Evolutionary conservation across 2,113 vertebrate species (phyloP).

Genomic region (Panurus biarmicus): DNA sequence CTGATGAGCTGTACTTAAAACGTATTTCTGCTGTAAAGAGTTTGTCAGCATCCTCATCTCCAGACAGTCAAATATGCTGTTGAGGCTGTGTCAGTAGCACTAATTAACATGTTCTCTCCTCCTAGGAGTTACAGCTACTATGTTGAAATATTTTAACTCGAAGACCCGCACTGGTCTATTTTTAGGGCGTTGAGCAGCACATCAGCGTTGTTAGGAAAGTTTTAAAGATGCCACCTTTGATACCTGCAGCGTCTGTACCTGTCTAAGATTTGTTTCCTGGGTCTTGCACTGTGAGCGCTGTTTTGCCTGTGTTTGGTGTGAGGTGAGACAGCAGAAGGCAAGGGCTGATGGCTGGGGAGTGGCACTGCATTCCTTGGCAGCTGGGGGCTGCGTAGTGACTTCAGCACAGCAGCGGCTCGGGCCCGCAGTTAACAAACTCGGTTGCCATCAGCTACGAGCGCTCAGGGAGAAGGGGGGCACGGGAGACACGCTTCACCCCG

Average conservation of each 20-base stretch:
- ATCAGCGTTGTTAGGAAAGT: accelerated
- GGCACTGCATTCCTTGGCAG: accelerated
- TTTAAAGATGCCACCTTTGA: not conserved
- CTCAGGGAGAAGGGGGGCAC: not conserved
- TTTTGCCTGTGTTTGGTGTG: not conserved
- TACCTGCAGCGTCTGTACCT: accelerated
- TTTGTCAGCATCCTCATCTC: not conserved
- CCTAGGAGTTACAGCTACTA: not conserved
- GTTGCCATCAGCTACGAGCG: accelerated
- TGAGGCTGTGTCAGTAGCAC: not conserved
- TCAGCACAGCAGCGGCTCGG: accelerated
- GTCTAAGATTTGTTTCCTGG: not conserved
- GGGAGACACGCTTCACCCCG: accelerated
- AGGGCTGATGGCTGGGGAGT: accelerated
- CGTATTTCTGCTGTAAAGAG: not conserved
- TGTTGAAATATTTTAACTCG: not conserved
- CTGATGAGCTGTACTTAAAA: not conserved
- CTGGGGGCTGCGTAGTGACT: not conserved
- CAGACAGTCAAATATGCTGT: not conserved
- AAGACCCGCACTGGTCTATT: accelerated
- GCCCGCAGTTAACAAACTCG: not conserved
- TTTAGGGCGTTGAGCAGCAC: not conserved
- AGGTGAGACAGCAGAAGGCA: accelerated
- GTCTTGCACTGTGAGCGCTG: not conserved
- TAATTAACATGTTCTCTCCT: not conserved